Conservation (phyloP, 2,113 vertebrate genomes). For the Phyllopteryx taeniolatus region DNA sequence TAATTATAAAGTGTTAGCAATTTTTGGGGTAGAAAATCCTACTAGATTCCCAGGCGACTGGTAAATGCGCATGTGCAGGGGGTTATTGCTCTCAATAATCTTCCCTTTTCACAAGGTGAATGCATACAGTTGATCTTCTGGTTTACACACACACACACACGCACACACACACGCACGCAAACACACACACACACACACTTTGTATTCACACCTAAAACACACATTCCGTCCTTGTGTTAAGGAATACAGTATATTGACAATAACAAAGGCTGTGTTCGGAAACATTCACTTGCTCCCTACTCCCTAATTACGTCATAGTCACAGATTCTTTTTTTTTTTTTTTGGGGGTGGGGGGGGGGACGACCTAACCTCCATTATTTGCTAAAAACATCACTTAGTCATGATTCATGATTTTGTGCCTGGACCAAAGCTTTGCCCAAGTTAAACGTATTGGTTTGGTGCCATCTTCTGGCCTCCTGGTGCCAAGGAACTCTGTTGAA, state of each 20-base stretch:
- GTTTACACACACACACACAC: conserved; percentile 16
- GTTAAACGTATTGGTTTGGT: too few relatives aligned
- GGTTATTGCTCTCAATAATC: conserved; percentile 68
- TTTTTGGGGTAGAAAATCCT: not conserved
- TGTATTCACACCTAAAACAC: conserved; percentile 15
- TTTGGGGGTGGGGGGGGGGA: too few relatives aligned
- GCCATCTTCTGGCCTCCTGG: too few relatives aligned
- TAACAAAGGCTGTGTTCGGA: not conserved
- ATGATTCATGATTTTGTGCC: too few relatives aligned
- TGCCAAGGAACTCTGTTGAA: too few relatives aligned
- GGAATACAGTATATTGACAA: conserved; percentile 25
- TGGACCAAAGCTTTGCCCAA: too few relatives aligned
- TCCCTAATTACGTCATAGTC: not conserved
- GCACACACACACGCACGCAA: conserved; percentile 24
- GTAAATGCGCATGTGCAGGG: conserved; percentile 23
- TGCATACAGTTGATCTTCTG: conserved; percentile 53
- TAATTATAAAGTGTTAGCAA: too few relatives aligned
- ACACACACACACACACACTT: conserved; percentile 20
- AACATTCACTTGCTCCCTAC: not conserved
- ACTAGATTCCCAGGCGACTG: not conserved
- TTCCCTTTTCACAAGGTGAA: conserved; percentile 60
- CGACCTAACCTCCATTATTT: not conserved
- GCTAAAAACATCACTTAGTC: not conserved
- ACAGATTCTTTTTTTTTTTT: too few relatives aligned
- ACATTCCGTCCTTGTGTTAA: conserved; percentile 37